Evolutionary conservation across 2,797 vertebrate species (phyloP).

Genomic region (Huso huso): DNA sequence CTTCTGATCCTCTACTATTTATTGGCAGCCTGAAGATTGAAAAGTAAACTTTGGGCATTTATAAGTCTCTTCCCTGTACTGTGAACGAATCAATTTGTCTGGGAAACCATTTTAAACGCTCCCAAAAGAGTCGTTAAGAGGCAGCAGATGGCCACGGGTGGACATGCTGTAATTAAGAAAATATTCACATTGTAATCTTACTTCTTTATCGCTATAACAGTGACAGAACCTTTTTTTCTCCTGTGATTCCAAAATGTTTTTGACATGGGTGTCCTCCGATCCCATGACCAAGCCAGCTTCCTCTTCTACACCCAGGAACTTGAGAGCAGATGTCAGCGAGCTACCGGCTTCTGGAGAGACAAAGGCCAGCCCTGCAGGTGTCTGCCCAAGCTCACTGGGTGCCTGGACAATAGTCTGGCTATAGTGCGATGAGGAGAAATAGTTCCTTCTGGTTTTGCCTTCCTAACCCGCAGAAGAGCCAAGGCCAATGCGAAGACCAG

Average conservation of each 20-base stretch:
- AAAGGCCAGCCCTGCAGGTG: no score
- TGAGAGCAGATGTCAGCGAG: no score
- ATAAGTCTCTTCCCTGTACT: constrained; percentile 3
- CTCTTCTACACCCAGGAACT: no score
- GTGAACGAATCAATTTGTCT: constrained; percentile 11
- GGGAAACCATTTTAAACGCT: constrained; percentile 7
- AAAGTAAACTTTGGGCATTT: constrained; percentile 2
- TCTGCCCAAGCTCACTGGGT: no score
- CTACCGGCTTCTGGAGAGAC: no score
- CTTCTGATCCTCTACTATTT: constrained; percentile 33
- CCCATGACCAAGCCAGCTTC: no score
- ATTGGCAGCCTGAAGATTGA: constrained; percentile 23
- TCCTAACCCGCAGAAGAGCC: no score
- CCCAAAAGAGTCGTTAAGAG: not conserved
- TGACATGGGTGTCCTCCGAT: no score
- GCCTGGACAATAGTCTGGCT: no score
- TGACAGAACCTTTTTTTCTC: not conserved
- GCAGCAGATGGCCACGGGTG: not conserved
- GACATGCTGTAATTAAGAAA: constrained; percentile 9
- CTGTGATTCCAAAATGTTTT: not conserved
- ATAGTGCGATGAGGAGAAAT: no score
- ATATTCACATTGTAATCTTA: constrained; percentile 2
- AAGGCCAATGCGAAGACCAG: no score
- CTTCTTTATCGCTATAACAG: constrained; percentile 10
- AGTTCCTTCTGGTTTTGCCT: no score